Evolutionary conservation across 2,888 invertebrate species (phyloP).

Genomic region (Agrypnus murinus): DNA sequence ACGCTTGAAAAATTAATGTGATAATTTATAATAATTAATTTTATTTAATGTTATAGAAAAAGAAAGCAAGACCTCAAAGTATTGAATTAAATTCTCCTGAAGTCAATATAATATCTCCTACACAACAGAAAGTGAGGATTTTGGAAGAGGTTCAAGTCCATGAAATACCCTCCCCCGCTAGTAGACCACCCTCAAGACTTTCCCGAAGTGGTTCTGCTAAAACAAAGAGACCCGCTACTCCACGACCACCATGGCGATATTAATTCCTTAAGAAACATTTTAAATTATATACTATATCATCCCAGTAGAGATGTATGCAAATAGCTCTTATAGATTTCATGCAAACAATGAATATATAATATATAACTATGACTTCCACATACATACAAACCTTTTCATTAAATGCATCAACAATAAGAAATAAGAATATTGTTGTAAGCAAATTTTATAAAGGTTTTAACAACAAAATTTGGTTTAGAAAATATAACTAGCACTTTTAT

Average conservation of each 20-base stretch:
- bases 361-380: no score
- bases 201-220: slow-evolving; percentile 60
- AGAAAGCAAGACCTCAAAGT: slow-evolving; percentile 23
- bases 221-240: slow-evolving; percentile 56
- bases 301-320: no score
- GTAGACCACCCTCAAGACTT: slow-evolving; percentile 60
- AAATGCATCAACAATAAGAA: no score
- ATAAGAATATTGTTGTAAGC: no score
- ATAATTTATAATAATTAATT: no score
- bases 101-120: slow-evolving; percentile 53
- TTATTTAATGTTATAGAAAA: slow-evolving; percentile 43
- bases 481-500: neutral
- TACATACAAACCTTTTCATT: no score
- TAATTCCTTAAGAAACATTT: slow-evolving; percentile 46
- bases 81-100: slow-evolving; percentile 43
- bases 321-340: no score
- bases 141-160: slow-evolving; percentile 59
- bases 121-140: slow-evolving; percentile 55
- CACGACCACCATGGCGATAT: slow-evolving; percentile 64
- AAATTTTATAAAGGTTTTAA: no score
- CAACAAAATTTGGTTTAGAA: no score
- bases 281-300: neutral
- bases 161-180: slow-evolving; percentile 44
- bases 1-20: neutral
- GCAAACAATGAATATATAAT: no score